These are phyloP conservation scores for Lottia gigantea DNA, from an alignment of 2,888 invertebrate genomes.

Conservation along the genomic window DNA sequence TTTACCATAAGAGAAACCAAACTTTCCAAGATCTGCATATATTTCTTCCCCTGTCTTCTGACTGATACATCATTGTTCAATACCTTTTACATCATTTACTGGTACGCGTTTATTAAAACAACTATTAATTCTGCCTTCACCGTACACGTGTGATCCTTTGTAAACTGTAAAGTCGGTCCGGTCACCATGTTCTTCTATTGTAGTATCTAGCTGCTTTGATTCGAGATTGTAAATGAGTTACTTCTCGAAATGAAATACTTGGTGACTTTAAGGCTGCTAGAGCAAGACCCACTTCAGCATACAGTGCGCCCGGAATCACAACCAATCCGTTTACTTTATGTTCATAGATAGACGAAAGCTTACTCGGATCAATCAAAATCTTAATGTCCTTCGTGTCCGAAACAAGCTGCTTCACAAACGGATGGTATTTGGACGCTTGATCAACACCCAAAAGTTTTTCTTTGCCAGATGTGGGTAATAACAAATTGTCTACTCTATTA, in stretches of 20 bases:
- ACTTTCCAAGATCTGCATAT: conserved; percentile 11
- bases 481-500: conserved; percentile 26
- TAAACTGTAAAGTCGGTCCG: not conserved
- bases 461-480: conserved; percentile 28
- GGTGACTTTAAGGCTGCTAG: conserved; percentile 18
- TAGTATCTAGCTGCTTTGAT: not conserved
- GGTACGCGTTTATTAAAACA: not conserved
- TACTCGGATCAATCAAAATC: conserved; percentile 23
- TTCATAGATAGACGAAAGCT: conserved; percentile 35
- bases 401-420: conserved; percentile 1
- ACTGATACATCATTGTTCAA: not conserved
- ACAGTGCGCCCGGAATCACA: conserved; percentile 41
- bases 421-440: conserved; percentile 16
- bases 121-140: not conserved
- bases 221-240: not conserved
- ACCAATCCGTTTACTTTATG: conserved; percentile 37
- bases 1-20: conserved; percentile 12
- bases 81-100: not conserved
- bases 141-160: not conserved
- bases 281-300: conserved; percentile 44
- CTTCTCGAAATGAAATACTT: not conserved
- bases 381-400: conserved; percentile 16
- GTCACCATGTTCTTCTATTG: not conserved
- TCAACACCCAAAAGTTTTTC: conserved; percentile 24
- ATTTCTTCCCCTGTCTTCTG: conserved; percentile 9